Base-by-base conservation (phyloP, 1,140 invertebrate species). In the Dendrolimus kikuchii region DNA sequence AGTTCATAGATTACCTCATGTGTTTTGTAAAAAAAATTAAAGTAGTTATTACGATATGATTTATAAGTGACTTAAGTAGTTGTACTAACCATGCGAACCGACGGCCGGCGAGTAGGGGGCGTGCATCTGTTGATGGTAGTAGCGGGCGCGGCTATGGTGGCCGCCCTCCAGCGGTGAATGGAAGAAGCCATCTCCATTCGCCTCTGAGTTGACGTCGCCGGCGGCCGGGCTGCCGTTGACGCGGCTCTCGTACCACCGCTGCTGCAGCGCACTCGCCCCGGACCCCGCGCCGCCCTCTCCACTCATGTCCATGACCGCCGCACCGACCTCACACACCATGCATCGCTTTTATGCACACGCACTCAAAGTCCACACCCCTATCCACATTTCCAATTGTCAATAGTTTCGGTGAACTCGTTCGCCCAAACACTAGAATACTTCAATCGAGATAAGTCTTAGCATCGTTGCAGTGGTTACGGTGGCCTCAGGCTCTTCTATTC, bases 121-220 rank as follows among this genome's bases (percentile, higher is more conserved):
- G 63, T 88, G 87, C 81, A 88, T 85, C 47, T 87, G 84, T 62
- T 88, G 86, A 60, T 88, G 85, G 77, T 88, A 88, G 77, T 87
- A 87, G 49, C 85, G 74, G 51, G 84, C 81, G 66, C 84, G 76
- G 60, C 81, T 84, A 68, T 87, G 84, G 65, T 88, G 87, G 9
- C 81, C 81, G 71, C 85, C 85, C 68, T 87, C 85, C 49, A 87
- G 77, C 65, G 86, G 80, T 52, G 85, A 84, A 70, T 87, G 86
- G 77, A 87, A 87, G 78, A 88, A 87, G 50, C 73, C 80, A 66
- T 84, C 85, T 53, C 75, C 81, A 64, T 82, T 81, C 54, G 70
- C 59, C 59, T 81, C 79, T 23, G 71, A 62, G 68, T 62, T 67
- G 64, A 76, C 77, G 69, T 86, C 81, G 46, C 69, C 79, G 64